phyloP scores from a whole-genome alignment of 2,888 invertebrate species.

The Synergus umbraculus region DNA sequence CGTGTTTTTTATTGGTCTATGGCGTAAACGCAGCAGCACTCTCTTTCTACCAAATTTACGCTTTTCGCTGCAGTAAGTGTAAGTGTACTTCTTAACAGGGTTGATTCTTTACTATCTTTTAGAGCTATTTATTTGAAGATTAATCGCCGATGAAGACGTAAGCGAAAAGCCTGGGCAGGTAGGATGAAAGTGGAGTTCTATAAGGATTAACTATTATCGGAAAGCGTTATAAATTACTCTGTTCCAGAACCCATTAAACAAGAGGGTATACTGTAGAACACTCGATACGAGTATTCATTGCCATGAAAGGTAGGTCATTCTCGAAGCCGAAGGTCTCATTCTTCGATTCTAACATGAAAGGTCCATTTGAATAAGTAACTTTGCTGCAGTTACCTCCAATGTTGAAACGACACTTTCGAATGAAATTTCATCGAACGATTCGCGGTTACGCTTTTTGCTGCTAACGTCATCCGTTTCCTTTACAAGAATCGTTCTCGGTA shows the following conservation, averaged over 20 bases:
- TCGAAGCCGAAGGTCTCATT: not conserved
- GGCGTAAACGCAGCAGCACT: no score
- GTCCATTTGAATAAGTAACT: not conserved
- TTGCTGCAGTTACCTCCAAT: not conserved
- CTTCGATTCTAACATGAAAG: not conserved
- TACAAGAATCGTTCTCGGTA: not conserved
- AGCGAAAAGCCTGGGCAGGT: not conserved
- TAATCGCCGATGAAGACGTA: not conserved
- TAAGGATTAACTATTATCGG: not conserved
- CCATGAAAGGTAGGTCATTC: not conserved
- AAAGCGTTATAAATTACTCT: slow-evolving; percentile 3
- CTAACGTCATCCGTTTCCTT: not conserved
- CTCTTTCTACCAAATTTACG: no score
- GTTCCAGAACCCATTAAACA: not conserved
- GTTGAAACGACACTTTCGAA: not conserved
- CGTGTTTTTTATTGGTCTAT: no score
- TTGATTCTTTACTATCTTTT: not conserved
- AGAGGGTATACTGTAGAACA: not conserved
- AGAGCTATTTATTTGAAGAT: not conserved
- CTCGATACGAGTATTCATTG: not conserved
- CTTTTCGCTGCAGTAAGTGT: no score
- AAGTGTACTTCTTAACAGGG: not conserved
- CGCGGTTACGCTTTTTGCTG: not conserved
- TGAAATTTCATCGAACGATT: not conserved
- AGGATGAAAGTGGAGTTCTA: not conserved